phyloP scores from a whole-genome alignment of 2,113 vertebrate species.

The Mesembrinibis cayennensis region DNA sequence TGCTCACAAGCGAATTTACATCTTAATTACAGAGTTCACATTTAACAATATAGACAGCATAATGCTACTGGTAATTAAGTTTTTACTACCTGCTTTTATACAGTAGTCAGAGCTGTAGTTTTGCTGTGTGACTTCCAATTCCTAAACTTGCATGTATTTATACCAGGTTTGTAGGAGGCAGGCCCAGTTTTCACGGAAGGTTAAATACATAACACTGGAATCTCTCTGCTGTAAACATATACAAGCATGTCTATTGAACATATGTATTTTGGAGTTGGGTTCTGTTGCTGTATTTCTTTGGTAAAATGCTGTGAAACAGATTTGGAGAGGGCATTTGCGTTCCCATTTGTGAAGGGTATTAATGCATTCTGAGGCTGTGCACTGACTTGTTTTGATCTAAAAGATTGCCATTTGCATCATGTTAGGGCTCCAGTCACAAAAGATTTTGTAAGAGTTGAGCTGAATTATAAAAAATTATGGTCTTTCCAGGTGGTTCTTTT shows the following conservation, averaged over 20 bases:
- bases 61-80: slow-evolving; percentile 78
- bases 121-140: slow-evolving; percentile 38
- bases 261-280: slow-evolving; percentile 30
- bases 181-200: slow-evolving; percentile 1
- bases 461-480: slow-evolving; percentile 21
- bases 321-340: slow-evolving; percentile 34
- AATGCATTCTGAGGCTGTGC: slow-evolving; percentile 8
- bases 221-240: slow-evolving; percentile 18
- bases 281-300: slow-evolving; percentile 32
- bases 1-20: slow-evolving; percentile 78
- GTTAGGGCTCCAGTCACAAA: slow-evolving; percentile 20
- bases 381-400: slow-evolving; percentile 64
- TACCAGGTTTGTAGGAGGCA: slow-evolving; percentile 10
- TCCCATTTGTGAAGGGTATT: slow-evolving; percentile 38
- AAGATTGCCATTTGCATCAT: slow-evolving; percentile 46
- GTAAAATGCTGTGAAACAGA: slow-evolving; percentile 25
- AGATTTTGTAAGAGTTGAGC: neutral
- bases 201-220: slow-evolving; percentile 13
- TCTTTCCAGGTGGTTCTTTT: neutral
- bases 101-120: slow-evolving; percentile 60
- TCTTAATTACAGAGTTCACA: slow-evolving; percentile 82
- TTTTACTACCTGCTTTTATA: slow-evolving; percentile 77
- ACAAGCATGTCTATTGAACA: slow-evolving; percentile 17
- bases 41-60: slow-evolving; percentile 80
- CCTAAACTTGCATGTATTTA: slow-evolving; percentile 44